A percentile compares a stretch with the other conserved stretches of the same genome.
Evolutionary conservation across 2,113 vertebrate genomes (phyloP).

Genomic region (Quiscalus mexicanus): DNA sequence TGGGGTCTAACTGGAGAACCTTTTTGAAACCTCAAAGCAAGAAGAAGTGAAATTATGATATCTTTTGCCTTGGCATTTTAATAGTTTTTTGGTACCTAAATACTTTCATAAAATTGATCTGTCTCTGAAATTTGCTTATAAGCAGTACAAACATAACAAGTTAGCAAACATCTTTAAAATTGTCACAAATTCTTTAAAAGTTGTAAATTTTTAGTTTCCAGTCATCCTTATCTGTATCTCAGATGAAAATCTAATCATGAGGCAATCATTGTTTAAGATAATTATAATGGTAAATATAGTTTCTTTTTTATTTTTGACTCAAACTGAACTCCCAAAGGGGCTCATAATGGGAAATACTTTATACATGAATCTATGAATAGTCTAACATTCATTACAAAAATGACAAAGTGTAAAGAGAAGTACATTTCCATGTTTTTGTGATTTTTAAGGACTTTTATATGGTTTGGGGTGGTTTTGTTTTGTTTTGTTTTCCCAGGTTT

Average conservation of each 20-base stretch:
- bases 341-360: background rate
- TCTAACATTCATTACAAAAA: background rate
- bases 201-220: background rate
- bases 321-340: background rate
- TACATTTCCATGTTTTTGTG: background rate
- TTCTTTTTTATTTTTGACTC: background rate
- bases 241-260: background rate
- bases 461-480: background rate
- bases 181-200: background rate
- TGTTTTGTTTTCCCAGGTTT: background rate
- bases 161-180: background rate
- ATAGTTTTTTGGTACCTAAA: background rate
- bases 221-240: background rate
- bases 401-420: background rate
- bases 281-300: background rate
- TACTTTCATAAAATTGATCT: background rate
- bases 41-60: background rate
- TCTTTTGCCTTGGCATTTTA: background rate
- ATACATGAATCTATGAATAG: background rate
- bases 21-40: background rate
- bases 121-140: background rate
- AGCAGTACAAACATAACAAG: background rate
- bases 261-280: background rate
- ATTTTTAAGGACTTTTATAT: background rate
- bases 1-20: background rate